Percentiles rank a stretch among this genome's conserved stretches.
Conservation (phyloP, 37 sponge, comb jelly and placozoan species). For the Beroe ovata region DNA sequence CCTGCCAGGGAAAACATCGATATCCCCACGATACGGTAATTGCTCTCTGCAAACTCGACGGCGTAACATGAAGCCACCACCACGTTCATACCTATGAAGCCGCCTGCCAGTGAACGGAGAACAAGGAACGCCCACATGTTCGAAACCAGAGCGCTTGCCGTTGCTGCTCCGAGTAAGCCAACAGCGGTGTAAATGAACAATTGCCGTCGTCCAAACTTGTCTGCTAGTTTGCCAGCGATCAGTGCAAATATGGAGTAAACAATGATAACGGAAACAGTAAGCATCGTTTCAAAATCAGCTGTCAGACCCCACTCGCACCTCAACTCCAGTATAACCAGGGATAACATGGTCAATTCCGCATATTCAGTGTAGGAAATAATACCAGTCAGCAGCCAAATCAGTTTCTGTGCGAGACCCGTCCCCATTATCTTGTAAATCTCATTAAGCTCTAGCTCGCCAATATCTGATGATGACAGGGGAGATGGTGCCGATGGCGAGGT, state of each 20-base stretch:
- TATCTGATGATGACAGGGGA: no score
- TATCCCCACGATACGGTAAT: neutral
- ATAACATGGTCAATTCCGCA: neutral
- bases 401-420: neutral
- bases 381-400: neutral
- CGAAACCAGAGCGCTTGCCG: neutral
- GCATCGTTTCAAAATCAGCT: neutral
- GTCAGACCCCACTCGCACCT: conserved; percentile 21
- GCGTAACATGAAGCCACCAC: neutral
- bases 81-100: neutral
- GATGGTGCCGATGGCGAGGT: no score
- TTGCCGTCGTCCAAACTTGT: neutral
- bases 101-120: neutral
- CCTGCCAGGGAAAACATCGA: neutral
- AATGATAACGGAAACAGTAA: neutral
- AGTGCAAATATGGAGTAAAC: neutral
- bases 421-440: conserved; percentile 28
- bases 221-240: neutral
- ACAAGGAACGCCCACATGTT: conserved; percentile 32
- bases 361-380: neutral
- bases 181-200: neutral
- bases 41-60: conserved; percentile 33
- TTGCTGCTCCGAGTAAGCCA: neutral
- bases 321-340: neutral
- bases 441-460: neutral